Percentiles rank a stretch among this genome's conserved stretches.
Conservation (phyloP, 2,797 vertebrate genomes). For the Etheostoma perlongum region DNA sequence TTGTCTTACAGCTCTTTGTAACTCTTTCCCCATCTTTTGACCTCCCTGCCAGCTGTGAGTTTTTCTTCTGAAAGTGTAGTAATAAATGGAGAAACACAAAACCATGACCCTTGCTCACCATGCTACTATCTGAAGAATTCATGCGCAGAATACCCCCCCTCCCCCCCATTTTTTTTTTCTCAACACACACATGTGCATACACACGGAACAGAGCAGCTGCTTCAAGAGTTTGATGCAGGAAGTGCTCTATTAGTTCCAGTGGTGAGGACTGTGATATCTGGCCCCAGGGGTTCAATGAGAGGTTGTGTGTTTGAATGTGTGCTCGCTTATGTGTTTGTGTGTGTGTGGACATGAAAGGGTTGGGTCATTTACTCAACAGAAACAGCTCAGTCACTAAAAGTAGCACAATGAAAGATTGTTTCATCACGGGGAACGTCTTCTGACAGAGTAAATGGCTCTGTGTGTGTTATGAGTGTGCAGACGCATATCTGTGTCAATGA, state of each 20-base stretch:
- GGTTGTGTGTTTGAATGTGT: conserved; percentile 53
- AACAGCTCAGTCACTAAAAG: conserved; percentile 37
- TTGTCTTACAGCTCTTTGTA: conserved; percentile 42
- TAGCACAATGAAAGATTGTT: conserved; percentile 42
- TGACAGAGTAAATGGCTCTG: not conserved
- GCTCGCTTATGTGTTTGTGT: conserved; percentile 14
- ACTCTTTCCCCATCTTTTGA: conserved; percentile 20
- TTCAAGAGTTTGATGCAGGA: conserved; percentile 77
- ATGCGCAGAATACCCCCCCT: conserved; percentile 47
- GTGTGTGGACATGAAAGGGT: conserved; percentile 41
- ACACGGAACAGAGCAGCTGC: conserved; percentile 78
- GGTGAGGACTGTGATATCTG: conserved; percentile 75
- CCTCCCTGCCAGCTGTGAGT: conserved; percentile 60
- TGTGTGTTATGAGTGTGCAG: conserved; percentile 21
- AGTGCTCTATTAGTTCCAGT: conserved; percentile 84
- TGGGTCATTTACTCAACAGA: conserved; percentile 58
- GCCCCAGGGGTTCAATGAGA: conserved; percentile 69
- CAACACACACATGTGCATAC: conserved; percentile 37
- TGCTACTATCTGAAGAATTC: conserved; percentile 66
- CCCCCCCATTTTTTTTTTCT: not conserved
- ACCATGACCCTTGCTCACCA: conserved; percentile 55
- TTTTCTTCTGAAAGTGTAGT: conserved; percentile 45
- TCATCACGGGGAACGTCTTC: conserved; percentile 26
- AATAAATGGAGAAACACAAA: conserved; percentile 59
- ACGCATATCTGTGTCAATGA: conserved; percentile 46